Evolutionary conservation across 2,113 vertebrate genomes (phyloP), one percentile per base, ranked within the genome.

Genomic region (Macquaria australasica): DNA sequence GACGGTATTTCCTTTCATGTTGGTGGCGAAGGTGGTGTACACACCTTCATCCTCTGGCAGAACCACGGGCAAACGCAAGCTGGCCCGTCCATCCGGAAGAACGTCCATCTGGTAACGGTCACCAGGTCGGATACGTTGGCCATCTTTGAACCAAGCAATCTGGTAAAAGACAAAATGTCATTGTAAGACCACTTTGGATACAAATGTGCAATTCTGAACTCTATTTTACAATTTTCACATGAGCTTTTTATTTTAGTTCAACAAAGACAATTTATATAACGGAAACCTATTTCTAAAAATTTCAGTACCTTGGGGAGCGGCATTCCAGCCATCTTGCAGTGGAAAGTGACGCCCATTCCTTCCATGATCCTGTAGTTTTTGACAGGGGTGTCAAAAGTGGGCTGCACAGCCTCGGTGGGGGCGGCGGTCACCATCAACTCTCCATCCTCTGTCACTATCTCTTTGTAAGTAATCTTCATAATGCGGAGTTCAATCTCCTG

Each of bases 81-180:
- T 98, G 82, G 98, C 97, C 18, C 97, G 96, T 66, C 98, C 98
- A 0, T 99, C 98, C 88, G 96, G 96, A 59, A 98, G 95, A 83
- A 97, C 92, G 48, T 99, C 98, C 94, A 97, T 97, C 76, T 97
- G 97, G 87, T 97, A 97, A 63, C 56, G 97, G 14, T 97, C 97
- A n/a, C 97, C 96, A 0, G 96, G 91, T 58, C 75, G 95, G 83
- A 99, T 96, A 9, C 98, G 97, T 83, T 96, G 98, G 58, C 98
- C 98, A 25, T 99, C 97, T 95, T 98, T 99, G 93, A 96, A 99
- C 98, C 98, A 99, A 0, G 94, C 97, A 87, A 99, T 97, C 98
- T 99, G 66, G 9, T 12, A 59, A 9, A 9, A 56, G 41, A 81
- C 12, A 73, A 68, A 50, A 20, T 0, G 4, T 55, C 16, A 62